Percentiles rank a stretch among this genome's conserved stretches.
Evolutionary conservation across 53 echinoderm and acorn worm species (phyloP).

Genomic region (Luidia sarsii): DNA sequence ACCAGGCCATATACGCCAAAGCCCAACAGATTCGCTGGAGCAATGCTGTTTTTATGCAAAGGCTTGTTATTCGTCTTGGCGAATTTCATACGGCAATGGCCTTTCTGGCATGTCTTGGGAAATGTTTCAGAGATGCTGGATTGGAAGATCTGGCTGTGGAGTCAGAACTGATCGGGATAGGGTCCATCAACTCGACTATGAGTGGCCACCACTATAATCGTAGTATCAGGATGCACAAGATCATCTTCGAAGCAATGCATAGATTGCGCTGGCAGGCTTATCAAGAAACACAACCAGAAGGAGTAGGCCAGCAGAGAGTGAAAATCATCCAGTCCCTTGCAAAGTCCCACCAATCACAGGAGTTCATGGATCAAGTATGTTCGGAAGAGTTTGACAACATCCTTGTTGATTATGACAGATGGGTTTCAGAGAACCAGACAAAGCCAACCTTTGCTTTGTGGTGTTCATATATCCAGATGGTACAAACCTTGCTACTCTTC

Average conservation of each 20-base stretch:
- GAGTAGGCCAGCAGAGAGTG: neutral
- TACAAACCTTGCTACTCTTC: constrained; percentile 39
- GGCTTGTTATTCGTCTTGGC: constrained; percentile 53
- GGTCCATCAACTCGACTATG: constrained; percentile 55
- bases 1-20: constrained; percentile 71
- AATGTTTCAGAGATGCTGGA: constrained; percentile 54
- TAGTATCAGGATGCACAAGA: constrained; percentile 61
- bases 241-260: constrained; percentile 47
- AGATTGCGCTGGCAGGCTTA: constrained; percentile 23
- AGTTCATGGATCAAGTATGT: neutral
- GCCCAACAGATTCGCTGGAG: constrained; percentile 61
- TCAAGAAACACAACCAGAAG: constrained; percentile 7
- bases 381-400: neutral
- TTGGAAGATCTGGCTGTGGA: constrained; percentile 58
- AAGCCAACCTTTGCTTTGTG: constrained; percentile 63
- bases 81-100: constrained; percentile 56
- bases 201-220: constrained; percentile 61
- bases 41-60: neutral
- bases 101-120: constrained; percentile 47
- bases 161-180: constrained; percentile 41
- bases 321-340: constrained; percentile 23
- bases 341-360: neutral
- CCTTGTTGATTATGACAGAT: neutral
- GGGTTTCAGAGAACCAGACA: neutral
- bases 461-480: constrained; percentile 63